Conservation (phyloP, 2,888 invertebrate genomes). For the Drosophila nr. perissopoda region DNA sequence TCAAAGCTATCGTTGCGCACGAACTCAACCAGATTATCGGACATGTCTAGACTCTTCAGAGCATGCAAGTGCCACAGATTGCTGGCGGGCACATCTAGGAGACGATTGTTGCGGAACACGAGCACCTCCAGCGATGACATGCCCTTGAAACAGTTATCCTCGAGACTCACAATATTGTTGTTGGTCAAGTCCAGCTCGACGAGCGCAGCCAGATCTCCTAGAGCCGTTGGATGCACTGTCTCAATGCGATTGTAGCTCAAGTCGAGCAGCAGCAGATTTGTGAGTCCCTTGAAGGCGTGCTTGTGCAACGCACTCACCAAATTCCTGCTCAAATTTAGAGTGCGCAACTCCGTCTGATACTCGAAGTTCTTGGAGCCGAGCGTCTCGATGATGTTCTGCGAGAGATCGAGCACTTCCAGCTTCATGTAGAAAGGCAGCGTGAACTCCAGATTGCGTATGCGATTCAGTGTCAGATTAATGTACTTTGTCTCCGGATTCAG, state of each 20-base stretch:
- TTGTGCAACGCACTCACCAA: constrained; percentile 89
- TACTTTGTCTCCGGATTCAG: constrained; percentile 94
- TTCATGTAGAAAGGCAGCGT: constrained; percentile 92
- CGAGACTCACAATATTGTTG: constrained; percentile 91
- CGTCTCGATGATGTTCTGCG: constrained; percentile 91
- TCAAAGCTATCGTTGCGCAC: constrained; percentile 91
- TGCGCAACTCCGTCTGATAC: constrained; percentile 90
- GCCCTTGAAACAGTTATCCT: constrained; percentile 89
- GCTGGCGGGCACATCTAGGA: constrained; percentile 90
- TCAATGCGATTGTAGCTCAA: constrained; percentile 92
- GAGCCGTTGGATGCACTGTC: constrained; percentile 90
- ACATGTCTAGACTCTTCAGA: constrained; percentile 90
- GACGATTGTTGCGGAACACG: constrained; percentile 91
- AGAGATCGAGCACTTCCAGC: constrained; percentile 92
- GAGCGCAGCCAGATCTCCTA: constrained; percentile 91
- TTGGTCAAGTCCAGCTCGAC: constrained; percentile 91
- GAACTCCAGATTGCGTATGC: constrained; percentile 91
- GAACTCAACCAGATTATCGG: constrained; percentile 91
- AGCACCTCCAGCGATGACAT: constrained; percentile 89
- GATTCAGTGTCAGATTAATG: constrained; percentile 93
- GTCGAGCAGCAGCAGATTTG: constrained; percentile 88
- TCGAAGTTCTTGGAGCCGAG: constrained; percentile 93
- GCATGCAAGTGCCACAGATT: constrained; percentile 89
- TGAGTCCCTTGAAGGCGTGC: constrained; percentile 91
- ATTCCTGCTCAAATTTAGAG: constrained; percentile 92